Evolutionary conservation across 2,888 invertebrate species (phyloP).

Genomic region (Agrotis clavis): DNA sequence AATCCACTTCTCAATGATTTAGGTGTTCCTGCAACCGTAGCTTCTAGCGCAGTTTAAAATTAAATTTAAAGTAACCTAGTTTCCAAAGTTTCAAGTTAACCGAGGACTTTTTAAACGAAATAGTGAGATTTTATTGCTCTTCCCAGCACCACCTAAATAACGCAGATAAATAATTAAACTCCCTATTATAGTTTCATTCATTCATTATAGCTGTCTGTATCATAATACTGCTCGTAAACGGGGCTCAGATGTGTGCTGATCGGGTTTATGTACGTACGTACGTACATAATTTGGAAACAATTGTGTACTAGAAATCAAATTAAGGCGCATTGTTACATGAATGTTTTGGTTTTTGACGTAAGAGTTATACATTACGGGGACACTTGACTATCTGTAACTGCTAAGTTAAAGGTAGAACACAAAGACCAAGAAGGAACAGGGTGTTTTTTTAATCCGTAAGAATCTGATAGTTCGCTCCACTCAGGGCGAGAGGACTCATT

Average conservation of each 20-base stretch:
- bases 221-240: not conserved
- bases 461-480: no score
- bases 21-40: conserved; percentile 13
- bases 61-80: conserved; percentile 47
- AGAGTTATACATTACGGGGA: no score
- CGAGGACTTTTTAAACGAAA: conserved; percentile 10
- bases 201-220: not conserved
- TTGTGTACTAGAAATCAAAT: no score
- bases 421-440: no score
- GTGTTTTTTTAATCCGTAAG: no score
- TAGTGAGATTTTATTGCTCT: conserved; percentile 19
- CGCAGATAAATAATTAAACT: not conserved
- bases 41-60: conserved; percentile 39
- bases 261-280: not conserved
- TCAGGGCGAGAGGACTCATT: no score
- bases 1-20: conserved; percentile 25
- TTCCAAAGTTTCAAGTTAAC: conserved; percentile 18
- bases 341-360: not conserved
- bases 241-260: not conserved
- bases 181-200: no score
- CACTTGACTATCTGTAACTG: no score
- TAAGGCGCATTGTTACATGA: no score
- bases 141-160: not conserved
- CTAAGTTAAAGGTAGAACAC: no score
- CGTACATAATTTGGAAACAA: no score